These are phyloP conservation scores for Pitta sordida DNA, from an alignment of 2,113 vertebrate species.

Conservation along the genomic window DNA sequence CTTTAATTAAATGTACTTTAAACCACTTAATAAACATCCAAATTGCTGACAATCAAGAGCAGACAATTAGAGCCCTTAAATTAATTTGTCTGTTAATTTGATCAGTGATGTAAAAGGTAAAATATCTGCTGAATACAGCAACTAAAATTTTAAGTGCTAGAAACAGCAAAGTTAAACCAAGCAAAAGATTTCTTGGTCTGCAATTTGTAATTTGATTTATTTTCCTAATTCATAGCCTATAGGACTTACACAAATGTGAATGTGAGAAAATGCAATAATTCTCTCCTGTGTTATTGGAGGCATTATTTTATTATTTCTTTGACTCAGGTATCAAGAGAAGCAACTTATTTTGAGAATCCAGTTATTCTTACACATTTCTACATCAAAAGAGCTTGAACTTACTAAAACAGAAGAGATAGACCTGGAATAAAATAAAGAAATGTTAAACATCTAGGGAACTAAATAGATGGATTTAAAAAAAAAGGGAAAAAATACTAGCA, in stretches of 20 bases:
- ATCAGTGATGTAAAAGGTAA: not conserved
- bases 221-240: not conserved
- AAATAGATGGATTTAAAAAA: not conserved
- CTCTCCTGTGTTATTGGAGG: not conserved
- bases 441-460: not conserved
- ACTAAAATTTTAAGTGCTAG: not conserved
- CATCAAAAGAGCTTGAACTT: not conserved
- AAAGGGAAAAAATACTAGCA: accelerated
- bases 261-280: not conserved
- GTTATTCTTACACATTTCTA: not conserved
- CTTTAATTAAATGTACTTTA: constrained; percentile 8
- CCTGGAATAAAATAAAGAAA: not conserved
- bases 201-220: not conserved
- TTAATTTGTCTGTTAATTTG: constrained; percentile 27
- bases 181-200: not conserved
- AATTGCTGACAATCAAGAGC: constrained; percentile 4
- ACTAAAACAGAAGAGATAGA: not conserved
- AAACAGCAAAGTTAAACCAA: not conserved
- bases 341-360: not conserved
- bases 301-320: not conserved
- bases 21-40: not conserved
- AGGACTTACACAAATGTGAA: not conserved
- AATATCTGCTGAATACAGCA: not conserved
- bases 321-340: not conserved
- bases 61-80: not conserved